A percentile compares a stretch with the other conserved stretches of the same genome.
These are phyloP conservation scores for Nomia melanderi DNA, from an alignment of 1,140 invertebrate species.

Conservation along the genomic window DNA sequence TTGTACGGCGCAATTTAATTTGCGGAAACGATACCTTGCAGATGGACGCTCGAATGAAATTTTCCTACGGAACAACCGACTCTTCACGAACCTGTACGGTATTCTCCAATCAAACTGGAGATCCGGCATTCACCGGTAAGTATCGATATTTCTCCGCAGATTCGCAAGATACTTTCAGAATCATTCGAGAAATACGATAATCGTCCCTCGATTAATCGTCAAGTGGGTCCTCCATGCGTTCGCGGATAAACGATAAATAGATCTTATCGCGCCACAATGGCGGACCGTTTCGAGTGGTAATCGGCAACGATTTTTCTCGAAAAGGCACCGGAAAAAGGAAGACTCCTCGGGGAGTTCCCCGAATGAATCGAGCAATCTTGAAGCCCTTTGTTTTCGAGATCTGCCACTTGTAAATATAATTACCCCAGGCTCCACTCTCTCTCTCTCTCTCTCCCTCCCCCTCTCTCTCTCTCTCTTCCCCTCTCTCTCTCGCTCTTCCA, in stretches of 20 bases:
- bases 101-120: background rate
- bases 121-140: background rate
- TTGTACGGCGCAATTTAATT: conserved; percentile 40
- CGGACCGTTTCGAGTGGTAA: conserved; percentile 10
- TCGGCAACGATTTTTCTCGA: conserved; percentile 46
- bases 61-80: background rate
- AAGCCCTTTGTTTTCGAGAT: conserved; percentile 78
- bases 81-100: background rate
- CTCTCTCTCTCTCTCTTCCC: too few species aligned
- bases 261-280: conserved; percentile 19
- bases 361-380: conserved; percentile 79
- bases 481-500: too few species aligned
- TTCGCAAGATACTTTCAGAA: background rate
- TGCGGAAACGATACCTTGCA: background rate
- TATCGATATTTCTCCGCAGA: background rate
- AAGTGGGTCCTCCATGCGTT: background rate
- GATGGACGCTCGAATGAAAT: background rate
- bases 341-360: conserved; percentile 56
- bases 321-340: conserved; percentile 23
- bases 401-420: conserved; percentile 81
- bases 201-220: background rate
- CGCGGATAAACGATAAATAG: conserved; percentile 1
- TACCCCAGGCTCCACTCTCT: conserved; percentile 62
- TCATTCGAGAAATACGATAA: conserved; percentile 11
- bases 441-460: conserved; percentile 6